phyloP scores from a whole-genome alignment of 2,797 vertebrate species.

The Gallirallus australis region DNA sequence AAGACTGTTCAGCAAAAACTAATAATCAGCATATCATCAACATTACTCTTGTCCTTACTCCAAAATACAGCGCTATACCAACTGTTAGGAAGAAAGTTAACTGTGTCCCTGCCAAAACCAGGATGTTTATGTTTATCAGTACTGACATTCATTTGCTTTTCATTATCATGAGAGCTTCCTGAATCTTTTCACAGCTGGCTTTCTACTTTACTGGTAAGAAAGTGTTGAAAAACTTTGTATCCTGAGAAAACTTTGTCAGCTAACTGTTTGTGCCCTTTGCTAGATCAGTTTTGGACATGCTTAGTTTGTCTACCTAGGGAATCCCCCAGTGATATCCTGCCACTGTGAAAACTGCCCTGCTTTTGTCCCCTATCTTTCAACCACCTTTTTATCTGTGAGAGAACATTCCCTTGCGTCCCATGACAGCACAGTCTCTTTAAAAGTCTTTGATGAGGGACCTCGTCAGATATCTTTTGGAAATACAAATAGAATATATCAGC shows the following conservation, averaged over 20 bases:
- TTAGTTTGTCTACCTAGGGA: background rate
- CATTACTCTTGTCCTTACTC: too few species aligned
- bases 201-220: background rate
- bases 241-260: background rate
- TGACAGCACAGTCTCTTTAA: background rate
- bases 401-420: background rate
- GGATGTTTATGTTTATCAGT: background rate
- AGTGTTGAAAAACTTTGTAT: background rate
- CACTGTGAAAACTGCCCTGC: background rate
- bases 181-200: background rate
- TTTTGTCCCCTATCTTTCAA: background rate
- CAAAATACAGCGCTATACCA: too few species aligned
- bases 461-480: constrained; percentile 21
- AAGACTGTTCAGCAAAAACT: too few species aligned
- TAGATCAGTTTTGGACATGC: background rate
- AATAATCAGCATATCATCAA: too few species aligned
- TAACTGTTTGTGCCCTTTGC: background rate
- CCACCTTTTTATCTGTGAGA: background rate
- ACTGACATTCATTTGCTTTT: background rate
- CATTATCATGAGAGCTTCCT: background rate
- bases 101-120: too few species aligned
- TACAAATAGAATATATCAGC: background rate
- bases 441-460: constrained; percentile 10
- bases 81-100: too few species aligned
- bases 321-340: background rate